Conservation (phyloP, 1,140 invertebrate species). For the Wiebesia pumilae region DNA sequence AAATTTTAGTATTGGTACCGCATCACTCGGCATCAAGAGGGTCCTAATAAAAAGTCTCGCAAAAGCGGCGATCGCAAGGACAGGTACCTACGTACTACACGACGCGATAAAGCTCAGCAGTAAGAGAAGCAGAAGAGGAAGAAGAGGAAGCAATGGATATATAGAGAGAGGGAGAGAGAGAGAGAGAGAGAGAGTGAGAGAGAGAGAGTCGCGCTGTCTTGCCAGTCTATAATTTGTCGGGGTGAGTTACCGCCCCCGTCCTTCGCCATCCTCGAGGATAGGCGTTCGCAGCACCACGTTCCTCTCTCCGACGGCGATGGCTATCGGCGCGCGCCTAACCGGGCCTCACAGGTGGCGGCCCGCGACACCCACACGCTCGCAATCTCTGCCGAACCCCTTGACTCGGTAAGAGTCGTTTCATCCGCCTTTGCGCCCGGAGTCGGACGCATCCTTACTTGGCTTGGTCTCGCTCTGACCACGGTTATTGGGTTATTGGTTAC, state of each 20-base stretch:
- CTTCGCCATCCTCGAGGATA: conserved; percentile 50
- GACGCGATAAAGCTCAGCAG: not conserved
- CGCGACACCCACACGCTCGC: conserved; percentile 68
- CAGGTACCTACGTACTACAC: not conserved
- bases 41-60: not conserved
- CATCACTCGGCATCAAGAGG: not conserved
- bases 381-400: not conserved
- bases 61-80: not conserved
- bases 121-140: not conserved
- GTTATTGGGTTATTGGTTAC: too few relatives aligned
- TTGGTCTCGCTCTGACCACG: too few relatives aligned
- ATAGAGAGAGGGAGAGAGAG: conserved; percentile 28
- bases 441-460: too few relatives aligned
- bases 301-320: conserved; percentile 65
- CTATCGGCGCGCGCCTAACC: conserved; percentile 71
- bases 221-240: conserved; percentile 74
- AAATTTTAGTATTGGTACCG: not conserved
- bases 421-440: too few relatives aligned
- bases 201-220: conserved; percentile 68
- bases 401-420: too few relatives aligned
- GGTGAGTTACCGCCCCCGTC: conserved; percentile 74
- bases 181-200: conserved; percentile 53
- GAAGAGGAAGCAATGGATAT: not conserved
- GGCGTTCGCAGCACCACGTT: not conserved
- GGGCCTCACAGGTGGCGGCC: conserved; percentile 71